Conservation (phyloP, 2,113 vertebrate species). For the Clarias magur region DNA sequence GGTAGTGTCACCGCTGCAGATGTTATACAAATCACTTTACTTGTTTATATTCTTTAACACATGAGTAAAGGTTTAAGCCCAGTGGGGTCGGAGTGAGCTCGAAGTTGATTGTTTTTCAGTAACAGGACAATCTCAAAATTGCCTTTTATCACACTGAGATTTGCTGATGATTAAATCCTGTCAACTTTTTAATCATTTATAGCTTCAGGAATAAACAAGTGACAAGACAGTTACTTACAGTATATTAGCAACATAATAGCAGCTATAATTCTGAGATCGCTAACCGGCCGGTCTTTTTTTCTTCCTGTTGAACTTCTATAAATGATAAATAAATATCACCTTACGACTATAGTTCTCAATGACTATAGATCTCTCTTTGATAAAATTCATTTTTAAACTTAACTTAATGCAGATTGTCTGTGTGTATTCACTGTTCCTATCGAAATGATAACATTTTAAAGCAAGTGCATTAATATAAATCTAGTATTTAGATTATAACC, state of each 20-base stretch:
- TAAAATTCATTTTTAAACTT: not conserved
- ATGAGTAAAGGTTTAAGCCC: not conserved
- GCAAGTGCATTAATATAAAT: not conserved
- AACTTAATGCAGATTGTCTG: not conserved
- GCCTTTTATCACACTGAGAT: not conserved
- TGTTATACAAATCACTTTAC: slow-evolving; percentile 48
- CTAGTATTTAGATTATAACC: not conserved
- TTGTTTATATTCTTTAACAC: not conserved
- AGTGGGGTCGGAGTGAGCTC: not conserved
- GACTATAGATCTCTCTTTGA: not conserved
- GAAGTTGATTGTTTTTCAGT: not conserved
- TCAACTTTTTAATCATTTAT: not conserved
- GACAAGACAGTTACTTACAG: not conserved
- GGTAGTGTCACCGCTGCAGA: slow-evolving; percentile 55
- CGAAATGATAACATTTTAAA: not conserved
- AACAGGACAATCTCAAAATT: not conserved
- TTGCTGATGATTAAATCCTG: not conserved
- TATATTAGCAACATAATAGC: not conserved
- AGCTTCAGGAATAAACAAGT: not conserved
- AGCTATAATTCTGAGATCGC: not conserved
- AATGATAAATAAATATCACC: not conserved
- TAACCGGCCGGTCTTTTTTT: not conserved
- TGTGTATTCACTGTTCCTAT: not conserved
- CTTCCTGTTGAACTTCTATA: not conserved
- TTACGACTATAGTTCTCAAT: not conserved